phyloP scores from a whole-genome alignment of 2,113 vertebrate species.

The Glaucidium brasilianum region DNA sequence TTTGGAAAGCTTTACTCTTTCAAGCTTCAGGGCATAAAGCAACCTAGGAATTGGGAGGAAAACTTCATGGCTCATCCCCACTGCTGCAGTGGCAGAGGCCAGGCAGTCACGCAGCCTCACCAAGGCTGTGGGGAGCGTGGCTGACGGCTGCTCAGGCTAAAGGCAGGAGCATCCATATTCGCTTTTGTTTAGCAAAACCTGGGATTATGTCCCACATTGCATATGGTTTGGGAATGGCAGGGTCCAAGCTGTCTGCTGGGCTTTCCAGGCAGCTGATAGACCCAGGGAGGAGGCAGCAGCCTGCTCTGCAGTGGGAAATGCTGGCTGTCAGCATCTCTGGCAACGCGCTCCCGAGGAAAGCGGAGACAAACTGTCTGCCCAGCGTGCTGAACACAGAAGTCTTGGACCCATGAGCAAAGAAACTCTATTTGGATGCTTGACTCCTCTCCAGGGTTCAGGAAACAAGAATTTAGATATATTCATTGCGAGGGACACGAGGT shows the following conservation, averaged over 20 bases:
- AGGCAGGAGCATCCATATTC: neutral
- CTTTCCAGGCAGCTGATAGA: neutral
- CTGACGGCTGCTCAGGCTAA: neutral
- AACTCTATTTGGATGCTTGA: neutral
- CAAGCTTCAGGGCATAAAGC: constrained; percentile 3
- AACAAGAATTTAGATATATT: neutral
- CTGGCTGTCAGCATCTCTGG: constrained; percentile 4
- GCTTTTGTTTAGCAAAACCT: neutral
- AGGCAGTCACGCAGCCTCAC: neutral
- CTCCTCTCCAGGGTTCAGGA: constrained; percentile 4
- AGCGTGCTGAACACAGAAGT: neutral
- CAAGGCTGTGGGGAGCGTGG: fast-evolving
- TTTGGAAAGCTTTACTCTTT: neutral
- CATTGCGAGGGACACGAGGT: neutral
- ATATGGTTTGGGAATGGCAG: neutral
- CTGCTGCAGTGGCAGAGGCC: neutral
- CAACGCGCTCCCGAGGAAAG: neutral
- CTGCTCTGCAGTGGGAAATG: neutral
- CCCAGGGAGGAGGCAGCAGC: neutral
- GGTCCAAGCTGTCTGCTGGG: neutral
- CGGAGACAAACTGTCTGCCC: constrained; percentile 57
- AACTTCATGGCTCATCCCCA: neutral
- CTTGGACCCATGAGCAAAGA: neutral
- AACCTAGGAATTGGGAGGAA: neutral
- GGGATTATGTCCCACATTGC: neutral